These are phyloP conservation scores for Lates japonicus DNA, from an alignment of 2,797 vertebrate species.

Conservation along the genomic window DNA sequence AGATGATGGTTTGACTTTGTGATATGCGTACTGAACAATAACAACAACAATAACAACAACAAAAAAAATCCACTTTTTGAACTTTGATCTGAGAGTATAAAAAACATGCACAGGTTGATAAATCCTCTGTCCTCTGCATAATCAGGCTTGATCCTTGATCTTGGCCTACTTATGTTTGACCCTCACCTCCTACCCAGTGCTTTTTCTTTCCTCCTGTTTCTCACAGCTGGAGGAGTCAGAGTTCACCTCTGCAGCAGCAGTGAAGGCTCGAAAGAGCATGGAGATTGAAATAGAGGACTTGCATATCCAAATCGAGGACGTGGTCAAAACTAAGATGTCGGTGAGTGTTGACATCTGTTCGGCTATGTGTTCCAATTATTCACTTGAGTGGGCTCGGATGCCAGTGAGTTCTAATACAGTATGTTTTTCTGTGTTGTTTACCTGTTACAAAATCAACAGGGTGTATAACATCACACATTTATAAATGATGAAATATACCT, in stretches of 20 bases:
- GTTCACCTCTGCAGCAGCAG: slow-evolving; percentile 93
- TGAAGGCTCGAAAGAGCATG: slow-evolving; percentile 96
- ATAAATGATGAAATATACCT: slow-evolving; percentile 5
- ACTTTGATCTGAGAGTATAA: not conserved
- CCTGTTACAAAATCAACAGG: slow-evolving; percentile 1
- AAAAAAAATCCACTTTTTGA: not conserved
- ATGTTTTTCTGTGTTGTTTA: not conserved
- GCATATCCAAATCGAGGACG: slow-evolving; percentile 96
- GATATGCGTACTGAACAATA: not conserved
- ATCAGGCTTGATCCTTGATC: slow-evolving; percentile 34
- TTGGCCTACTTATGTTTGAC: slow-evolving; percentile 26
- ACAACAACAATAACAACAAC: no score
- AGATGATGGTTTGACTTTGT: slow-evolving; percentile 4
- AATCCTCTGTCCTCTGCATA: slow-evolving; percentile 18
- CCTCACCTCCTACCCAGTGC: not conserved
- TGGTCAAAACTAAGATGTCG: slow-evolving; percentile 92
- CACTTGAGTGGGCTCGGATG: not conserved
- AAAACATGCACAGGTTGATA: slow-evolving; percentile 5
- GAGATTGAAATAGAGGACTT: slow-evolving; percentile 97
- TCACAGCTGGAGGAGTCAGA: slow-evolving; percentile 96
- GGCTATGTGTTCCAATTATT: slow-evolving; percentile 14
- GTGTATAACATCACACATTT: slow-evolving; percentile 9
- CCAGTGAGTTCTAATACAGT: slow-evolving; percentile 3
- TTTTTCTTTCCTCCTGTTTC: slow-evolving; percentile 35
- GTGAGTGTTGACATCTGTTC: slow-evolving; percentile 83